phyloP scores from a whole-genome alignment of 2,113 vertebrate genomes.

The Lonchura striata region DNA sequence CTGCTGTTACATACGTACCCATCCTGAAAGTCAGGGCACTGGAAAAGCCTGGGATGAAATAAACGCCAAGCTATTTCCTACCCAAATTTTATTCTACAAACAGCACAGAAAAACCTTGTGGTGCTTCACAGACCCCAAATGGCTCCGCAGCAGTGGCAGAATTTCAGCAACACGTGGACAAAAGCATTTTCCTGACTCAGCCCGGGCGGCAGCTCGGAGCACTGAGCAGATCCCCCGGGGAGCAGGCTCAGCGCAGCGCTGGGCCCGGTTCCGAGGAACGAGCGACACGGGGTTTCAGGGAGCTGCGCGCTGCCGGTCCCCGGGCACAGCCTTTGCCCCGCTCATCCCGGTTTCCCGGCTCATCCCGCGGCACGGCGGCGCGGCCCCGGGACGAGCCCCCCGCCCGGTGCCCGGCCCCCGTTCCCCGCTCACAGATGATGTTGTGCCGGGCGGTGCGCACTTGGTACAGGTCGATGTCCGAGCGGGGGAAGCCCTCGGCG shows the following conservation, averaged over 20 bases:
- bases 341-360: background rate
- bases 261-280: background rate
- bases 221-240: accelerated
- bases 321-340: background rate
- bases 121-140: background rate
- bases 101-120: too few species aligned
- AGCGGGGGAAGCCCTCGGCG: constrained; percentile 85
- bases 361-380: background rate
- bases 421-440: constrained; percentile 83
- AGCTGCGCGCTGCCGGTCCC: background rate
- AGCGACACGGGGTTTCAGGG: too few species aligned
- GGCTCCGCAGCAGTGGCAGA: background rate
- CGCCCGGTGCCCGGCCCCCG: background rate
- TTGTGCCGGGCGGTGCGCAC: constrained; percentile 88
- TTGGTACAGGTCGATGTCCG: constrained; percentile 89
- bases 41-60: background rate
- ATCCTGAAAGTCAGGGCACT: background rate
- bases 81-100: background rate
- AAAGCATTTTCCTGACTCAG: background rate
- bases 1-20: accelerated
- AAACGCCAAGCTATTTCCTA: background rate
- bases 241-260: accelerated
- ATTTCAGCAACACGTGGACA: accelerated
- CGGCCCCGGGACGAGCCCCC: background rate
- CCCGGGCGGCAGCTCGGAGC: background rate